Evolutionary conservation across 2,888 invertebrate species (phyloP), one percentile per base, ranked within the genome.

Genomic region (Drosophila neotestacea): DNA sequence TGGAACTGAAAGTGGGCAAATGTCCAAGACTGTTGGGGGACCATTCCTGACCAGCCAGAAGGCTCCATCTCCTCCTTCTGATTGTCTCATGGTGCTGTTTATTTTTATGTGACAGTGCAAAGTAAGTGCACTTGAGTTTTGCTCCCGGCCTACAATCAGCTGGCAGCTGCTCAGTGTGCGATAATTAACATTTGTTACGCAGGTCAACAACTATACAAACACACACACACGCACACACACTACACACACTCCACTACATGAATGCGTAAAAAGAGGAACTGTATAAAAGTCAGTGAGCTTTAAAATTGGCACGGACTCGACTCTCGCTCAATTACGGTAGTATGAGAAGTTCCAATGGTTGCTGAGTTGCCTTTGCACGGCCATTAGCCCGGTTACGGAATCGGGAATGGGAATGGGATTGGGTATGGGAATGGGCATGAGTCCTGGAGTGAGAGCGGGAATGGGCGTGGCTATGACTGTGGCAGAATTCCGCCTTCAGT

Each of bases 241-340:
- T 46, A 63, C 56, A 58, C 16, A 52, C 22, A 41, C 38, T 30
- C 27, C 41, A 38, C 34, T 47, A 47, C 34, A 66, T 58, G 69
- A 55, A 61, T 63, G 79, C 70, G 73, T 73, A 58, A 46, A 62
- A 68, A 52, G 47, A 44, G 30, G 50, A 50, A 65, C 61, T 74
- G 67, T 81, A 79, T 87, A 87, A 81, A 85, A 85, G 82, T 88
- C 86, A 81, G 77, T 88, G 85, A 85, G 87, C 88, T 85, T 86
- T 89, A 85, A 89, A 84, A 85, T 77, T 88, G 88, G 77, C 84
- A 77, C 66, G 41, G 60, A 72, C 74, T 80, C 42, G 42, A 34
- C 55, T 44, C 55, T 22, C 34, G 44, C 55, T 56, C 55, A 42
- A 34, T 79, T 89, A 90, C 74, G 90, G 90, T 72, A 90, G 79